Evolutionary conservation across 1,140 invertebrate species (phyloP), one percentile per base, ranked within the genome.

Genomic region (Neodiprion pinetum): DNA sequence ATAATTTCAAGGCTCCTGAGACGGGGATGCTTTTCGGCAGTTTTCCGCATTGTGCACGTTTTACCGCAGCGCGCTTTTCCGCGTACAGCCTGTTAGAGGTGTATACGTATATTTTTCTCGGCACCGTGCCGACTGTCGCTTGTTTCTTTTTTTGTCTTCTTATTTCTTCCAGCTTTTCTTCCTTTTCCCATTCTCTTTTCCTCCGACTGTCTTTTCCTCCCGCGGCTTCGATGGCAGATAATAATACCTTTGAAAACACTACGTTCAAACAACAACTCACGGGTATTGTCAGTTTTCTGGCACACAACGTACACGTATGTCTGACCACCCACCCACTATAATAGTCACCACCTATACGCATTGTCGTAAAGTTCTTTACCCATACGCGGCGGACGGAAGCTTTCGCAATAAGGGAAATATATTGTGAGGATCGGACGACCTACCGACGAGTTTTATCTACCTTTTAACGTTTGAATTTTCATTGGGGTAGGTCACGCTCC

Each of bases 201-300:
- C 28, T 4, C 28, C 28, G 2, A 40, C 5, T 40, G 2, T 40
- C 28, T 40, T 40, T 40, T 40, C 28, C 28, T 40, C 28, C 28
- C 28, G 28, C 28, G 28, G 2, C 28, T 61, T 61, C 53, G 53
- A 61, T 61, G 11, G 11, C 53, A 9, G 53, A 14, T 12, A 61
- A 61, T 14, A 61, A 61, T 61, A 9, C 53, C 53, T 61, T 9
- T 61, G 53, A 8, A 61, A 61, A 40, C 28, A 4, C 53, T 5
- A 61, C 8, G 53, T 61, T 61, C 53, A 9, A 12, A 61, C 53
- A 12, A 61, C 53, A 9, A 61, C n/a, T 61, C 11, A 61, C 53
- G n/a, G 28, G 53, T 17, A 61, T 61, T 61, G 53, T 61, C 53
- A 61, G 53, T 61, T 61, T 61, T 17, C 53, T 61, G 53, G 53